Evolutionary conservation across 2,888 invertebrate genomes (phyloP), one percentile per base, ranked within the genome.

Genomic region (Eupithecia inturbata): DNA sequence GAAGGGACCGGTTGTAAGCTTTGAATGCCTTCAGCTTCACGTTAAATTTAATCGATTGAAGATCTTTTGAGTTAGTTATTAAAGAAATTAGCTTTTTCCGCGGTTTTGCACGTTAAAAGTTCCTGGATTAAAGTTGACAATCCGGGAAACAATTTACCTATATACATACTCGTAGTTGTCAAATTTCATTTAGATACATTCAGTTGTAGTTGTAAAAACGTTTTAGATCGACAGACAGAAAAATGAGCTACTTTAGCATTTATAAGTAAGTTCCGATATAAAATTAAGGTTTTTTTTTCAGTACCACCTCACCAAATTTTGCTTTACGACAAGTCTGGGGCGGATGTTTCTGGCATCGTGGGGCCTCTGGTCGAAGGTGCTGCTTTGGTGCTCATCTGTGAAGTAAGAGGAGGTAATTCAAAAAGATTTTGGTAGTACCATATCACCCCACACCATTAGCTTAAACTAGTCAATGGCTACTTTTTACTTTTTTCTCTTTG

Each of bases 301-400:
- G 98, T 98, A 88, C 98, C 98, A 81, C 98, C 98, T 28, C 97
- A 98, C 92, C 97, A 97, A 89, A 96, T 98, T 87, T 94, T 97
- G 81, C 95, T 98, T 82, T 96, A 97, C 88, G 98, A 98, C 90
- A 97, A 97, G 85, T 97, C 97, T 82, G 98, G 98, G 68, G 96
- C 97, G 80, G 96, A 97, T 85, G 96, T 98, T 69, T 96, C 97
- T 74, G 96, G 96, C 62, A 96, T 96, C 60, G 96, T 97, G 67
- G 98, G 98, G 19, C 98, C 98, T 66, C 95, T 97, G 84, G 96
- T 97, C 85, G 98, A 98, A 92, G 97, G 97, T 45, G 95, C 97
- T 77, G 97, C 97, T 82, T 95, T 98, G 81, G 96, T 97, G 49
- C 94, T 98, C 77, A 97, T 97, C 78, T 98, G 98, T 88, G 97